Percentiles rank a stretch among this genome's conserved stretches.
These are phyloP conservation scores for Fringilla coelebs DNA, from an alignment of 2,797 vertebrate species.

Conservation along the genomic window DNA sequence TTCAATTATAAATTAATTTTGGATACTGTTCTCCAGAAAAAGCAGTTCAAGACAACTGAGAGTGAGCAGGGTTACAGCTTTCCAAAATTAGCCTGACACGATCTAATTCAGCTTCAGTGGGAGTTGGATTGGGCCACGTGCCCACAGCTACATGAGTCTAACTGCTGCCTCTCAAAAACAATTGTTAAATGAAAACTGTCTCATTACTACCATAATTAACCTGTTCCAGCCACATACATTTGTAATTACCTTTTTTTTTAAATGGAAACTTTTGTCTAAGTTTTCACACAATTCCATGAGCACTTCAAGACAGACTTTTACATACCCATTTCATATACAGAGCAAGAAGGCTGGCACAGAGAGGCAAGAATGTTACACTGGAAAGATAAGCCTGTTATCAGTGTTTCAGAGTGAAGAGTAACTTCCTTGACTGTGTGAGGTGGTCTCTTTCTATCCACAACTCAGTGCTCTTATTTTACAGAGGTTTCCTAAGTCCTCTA, in stretches of 20 bases:
- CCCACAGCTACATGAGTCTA: background rate
- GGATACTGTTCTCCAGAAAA: background rate
- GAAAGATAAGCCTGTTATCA: background rate
- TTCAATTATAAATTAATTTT: background rate
- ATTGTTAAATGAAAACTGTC: background rate
- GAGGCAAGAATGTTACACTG: background rate
- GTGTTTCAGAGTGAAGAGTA: background rate
- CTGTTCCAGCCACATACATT: background rate
- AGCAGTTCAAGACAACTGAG: background rate
- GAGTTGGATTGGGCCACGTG: background rate
- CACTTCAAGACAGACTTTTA: background rate
- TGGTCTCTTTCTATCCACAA: background rate
- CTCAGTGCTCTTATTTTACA: background rate
- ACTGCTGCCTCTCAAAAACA: slow-evolving; percentile 12
- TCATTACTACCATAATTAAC: background rate
- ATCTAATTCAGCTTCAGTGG: slow-evolving; percentile 19
- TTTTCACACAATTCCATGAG: background rate
- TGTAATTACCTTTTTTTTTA: background rate
- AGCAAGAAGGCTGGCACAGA: background rate
- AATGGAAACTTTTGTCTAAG: background rate
- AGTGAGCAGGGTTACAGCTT: background rate
- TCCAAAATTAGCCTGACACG: background rate
- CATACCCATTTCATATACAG: rapidly evolving
- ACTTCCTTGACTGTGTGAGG: background rate
- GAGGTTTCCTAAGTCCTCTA: background rate